Percentiles rank a stretch among this genome's conserved stretches.
Evolutionary conservation across 1,140 invertebrate genomes (phyloP).

Genomic region (Copidosoma floridanum): DNA sequence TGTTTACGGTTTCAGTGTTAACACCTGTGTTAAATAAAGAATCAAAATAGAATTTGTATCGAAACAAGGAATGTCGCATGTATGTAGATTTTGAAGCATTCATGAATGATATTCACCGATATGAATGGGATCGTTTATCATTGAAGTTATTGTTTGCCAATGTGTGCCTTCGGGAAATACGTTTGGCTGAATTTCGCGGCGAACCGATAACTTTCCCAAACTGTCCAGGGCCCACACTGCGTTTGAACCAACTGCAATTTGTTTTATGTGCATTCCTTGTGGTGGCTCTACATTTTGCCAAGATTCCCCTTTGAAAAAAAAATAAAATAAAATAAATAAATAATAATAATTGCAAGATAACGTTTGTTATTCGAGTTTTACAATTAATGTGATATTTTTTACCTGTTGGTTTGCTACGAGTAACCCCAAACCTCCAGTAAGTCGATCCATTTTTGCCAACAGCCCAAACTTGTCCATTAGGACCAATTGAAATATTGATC

Average conservation of each 20-base stretch:
- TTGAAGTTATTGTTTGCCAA: slow-evolving; percentile 66
- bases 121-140: slow-evolving; percentile 62
- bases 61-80: neutral
- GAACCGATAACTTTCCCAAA: slow-evolving; percentile 64
- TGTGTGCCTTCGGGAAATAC: slow-evolving; percentile 72
- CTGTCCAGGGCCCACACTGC: slow-evolving; percentile 72
- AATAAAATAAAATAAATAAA: slow-evolving; percentile 8
- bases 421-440: slow-evolving; percentile 73
- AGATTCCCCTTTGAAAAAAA: slow-evolving; percentile 50
- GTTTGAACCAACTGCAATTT: slow-evolving; percentile 70
- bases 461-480: slow-evolving; percentile 76
- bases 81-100: no score
- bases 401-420: slow-evolving; percentile 64
- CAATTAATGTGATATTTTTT: slow-evolving; percentile 6
- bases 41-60: no score
- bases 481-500: slow-evolving; percentile 69
- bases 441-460: slow-evolving; percentile 81
- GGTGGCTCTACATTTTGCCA: slow-evolving; percentile 68
- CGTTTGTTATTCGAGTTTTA: slow-evolving; percentile 7
- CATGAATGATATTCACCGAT: slow-evolving; percentile 47
- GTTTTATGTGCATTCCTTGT: slow-evolving; percentile 67
- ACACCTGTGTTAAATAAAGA: slow-evolving; percentile 16
- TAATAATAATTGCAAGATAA: neutral
- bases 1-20: no score
- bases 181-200: slow-evolving; percentile 63